Conservation (phyloP, 2,797 vertebrate species). For the Triplophysa yarkandensis region DNA sequence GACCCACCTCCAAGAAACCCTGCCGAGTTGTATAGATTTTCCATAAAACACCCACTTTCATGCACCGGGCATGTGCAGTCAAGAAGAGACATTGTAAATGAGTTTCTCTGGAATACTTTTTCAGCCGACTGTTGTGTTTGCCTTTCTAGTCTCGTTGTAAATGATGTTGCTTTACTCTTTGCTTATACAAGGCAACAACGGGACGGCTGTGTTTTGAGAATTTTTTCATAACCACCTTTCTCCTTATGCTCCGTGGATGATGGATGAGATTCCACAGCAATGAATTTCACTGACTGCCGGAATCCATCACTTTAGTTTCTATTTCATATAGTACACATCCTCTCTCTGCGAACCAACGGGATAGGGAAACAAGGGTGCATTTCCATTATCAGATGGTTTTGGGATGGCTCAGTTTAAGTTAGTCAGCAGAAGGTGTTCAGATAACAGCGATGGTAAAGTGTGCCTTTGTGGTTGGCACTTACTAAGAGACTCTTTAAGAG, state of each 20-base stretch:
- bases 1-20: neutral
- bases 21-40: slow-evolving; percentile 41
- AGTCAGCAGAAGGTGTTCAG: slow-evolving; percentile 9
- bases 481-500: neutral
- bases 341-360: neutral
- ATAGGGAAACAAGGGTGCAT: neutral
- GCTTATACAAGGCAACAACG: slow-evolving; percentile 32
- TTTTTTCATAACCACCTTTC: slow-evolving; percentile 48
- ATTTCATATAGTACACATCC: neutral
- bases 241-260: slow-evolving; percentile 35
- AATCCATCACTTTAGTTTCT: slow-evolving; percentile 8
- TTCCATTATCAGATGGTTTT: slow-evolving; percentile 13
- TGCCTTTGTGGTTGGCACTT: slow-evolving; percentile 10
- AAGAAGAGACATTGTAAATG: slow-evolving; percentile 44
- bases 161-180: slow-evolving; percentile 40
- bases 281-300: slow-evolving; percentile 24
- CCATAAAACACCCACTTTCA: slow-evolving; percentile 42
- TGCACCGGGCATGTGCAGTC: slow-evolving; percentile 18
- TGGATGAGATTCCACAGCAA: slow-evolving; percentile 10
- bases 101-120: slow-evolving; percentile 41
- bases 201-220: slow-evolving; percentile 42
- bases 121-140: slow-evolving; percentile 16
- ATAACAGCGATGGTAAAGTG: neutral
- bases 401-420: neutral
- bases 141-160: slow-evolving; percentile 38